phyloP scores from a whole-genome alignment of 2,113 vertebrate species.

The Mirounga angustirostris region DNA sequence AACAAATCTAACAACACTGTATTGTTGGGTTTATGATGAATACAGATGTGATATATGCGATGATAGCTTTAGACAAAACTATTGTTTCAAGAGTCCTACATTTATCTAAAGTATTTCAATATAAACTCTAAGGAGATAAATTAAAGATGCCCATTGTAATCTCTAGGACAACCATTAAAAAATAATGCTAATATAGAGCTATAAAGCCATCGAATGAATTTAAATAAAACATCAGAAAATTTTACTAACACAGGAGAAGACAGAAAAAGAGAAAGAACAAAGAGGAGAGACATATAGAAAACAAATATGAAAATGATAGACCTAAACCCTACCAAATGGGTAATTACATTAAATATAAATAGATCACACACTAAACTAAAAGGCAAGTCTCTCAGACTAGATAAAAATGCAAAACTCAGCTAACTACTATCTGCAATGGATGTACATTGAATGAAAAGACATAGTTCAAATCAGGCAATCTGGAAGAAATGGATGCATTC shows the following conservation, averaged over 20 bases:
- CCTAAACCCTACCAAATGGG: not conserved
- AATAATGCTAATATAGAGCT: not conserved
- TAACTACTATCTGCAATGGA: not conserved
- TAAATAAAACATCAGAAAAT: not conserved
- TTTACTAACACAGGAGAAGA: not conserved
- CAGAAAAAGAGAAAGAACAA: not conserved
- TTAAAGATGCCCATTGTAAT: not conserved
- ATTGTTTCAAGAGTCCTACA: not conserved
- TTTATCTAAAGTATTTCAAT: slow-evolving; percentile 9
- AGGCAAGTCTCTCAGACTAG: not conserved
- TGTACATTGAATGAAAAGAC: not conserved
- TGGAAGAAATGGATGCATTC: no score
- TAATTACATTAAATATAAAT: not conserved
- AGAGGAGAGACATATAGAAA: not conserved
- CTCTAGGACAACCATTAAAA: not conserved
- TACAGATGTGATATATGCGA: not conserved
- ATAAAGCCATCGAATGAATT: not conserved
- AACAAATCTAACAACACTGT: not conserved
- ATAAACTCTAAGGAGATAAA: not conserved
- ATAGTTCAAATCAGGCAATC: not conserved
- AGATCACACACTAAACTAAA: not conserved
- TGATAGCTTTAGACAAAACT: not conserved
- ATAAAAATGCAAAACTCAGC: not conserved
- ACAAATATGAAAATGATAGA: not conserved
- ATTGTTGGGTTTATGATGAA: not conserved